Base-by-base conservation (phyloP, 2,113 vertebrate genomes). In the Gadus macrocephalus region DNA sequence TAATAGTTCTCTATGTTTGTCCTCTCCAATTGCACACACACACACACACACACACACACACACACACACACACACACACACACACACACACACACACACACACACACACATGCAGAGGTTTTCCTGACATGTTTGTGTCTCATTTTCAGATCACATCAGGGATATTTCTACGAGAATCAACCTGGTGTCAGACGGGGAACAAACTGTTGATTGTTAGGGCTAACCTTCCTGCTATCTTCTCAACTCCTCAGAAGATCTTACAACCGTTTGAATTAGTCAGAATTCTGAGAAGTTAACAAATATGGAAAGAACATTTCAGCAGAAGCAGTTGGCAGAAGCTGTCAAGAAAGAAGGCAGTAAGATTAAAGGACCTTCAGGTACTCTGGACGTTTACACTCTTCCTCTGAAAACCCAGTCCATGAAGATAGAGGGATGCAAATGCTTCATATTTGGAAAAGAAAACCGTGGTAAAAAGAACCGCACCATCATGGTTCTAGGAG, bases 401-500 rank as follows among this genome's bases (percentile, higher is more conserved):
- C 67, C 53, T 1, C 53, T 84, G 17, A 2, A 35, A 19, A 3
- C 70, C 0, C 15, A 74, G 4, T 0, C 20, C 0, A 61, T 73
- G 5, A 17, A 65, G 4, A n/a, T 73, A 0, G 4, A 12, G 1
- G 81, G 81, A 0, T 85, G 83, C 17, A 76, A 12, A 4, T 0
- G 12, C 4, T 83, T 70, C n/a, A 22, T 1, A 6, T 78, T 66
- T 25, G 81, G 77, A 4, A 17, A 77, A 69, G 19, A n/a, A n/a
- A n/a, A 74, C 0, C 17, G 20, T 0, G 0, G 0, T 0, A 69
- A 68, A 66, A 0, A 0, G 1, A 77, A 81, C 60, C 74, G 71
- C 38, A 85, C 87, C 2, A 81, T 88, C 0, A 81, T 89, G 78
- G 61, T 90, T 56, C 64, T 88, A 0, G 88, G 88, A 69, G 84